Conservation (phyloP, 2,888 invertebrate genomes). For the Drosophila colorata region DNA sequence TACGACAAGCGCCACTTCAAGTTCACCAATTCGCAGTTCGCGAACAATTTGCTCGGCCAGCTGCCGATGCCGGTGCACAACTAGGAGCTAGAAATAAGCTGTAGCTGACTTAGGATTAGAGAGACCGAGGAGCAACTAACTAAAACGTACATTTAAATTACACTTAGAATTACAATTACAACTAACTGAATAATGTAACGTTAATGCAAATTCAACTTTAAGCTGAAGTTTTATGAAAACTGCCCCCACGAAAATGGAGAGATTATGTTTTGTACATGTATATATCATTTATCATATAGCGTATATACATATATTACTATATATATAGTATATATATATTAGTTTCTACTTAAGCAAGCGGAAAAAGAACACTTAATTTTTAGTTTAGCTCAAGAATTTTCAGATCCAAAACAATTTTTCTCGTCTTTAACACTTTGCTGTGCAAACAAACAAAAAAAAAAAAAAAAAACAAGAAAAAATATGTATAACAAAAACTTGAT, state of each 20-base stretch:
- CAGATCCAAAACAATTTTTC: constrained; percentile 15
- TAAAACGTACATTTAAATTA: not conserved
- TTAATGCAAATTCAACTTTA: constrained; percentile 34
- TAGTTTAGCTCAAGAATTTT: constrained; percentile 51
- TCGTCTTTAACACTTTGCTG: constrained; percentile 60
- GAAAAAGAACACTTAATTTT: constrained; percentile 25
- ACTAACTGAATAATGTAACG: constrained; percentile 20
- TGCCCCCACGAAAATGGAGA: constrained; percentile 77
- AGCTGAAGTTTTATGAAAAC: constrained; percentile 80
- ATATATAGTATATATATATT: not conserved
- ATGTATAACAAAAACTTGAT: not conserved
- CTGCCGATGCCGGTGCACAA: constrained; percentile 89
- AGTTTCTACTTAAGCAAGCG: constrained; percentile 10
- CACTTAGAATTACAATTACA: not conserved
- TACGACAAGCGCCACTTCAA: constrained; percentile 99
- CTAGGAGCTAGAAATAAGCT: constrained; percentile 64
- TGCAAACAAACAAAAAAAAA: constrained; percentile 54
- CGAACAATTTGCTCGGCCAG: constrained; percentile 93
- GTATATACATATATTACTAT: not conserved
- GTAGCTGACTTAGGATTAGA: not conserved
- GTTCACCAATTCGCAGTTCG: constrained; percentile 97
- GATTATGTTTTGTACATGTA: constrained; percentile 72
- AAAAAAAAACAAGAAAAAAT: constrained; percentile 1
- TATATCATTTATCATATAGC: constrained; percentile 23
- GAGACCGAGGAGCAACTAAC: not conserved